Base-by-base conservation (phyloP, 1,140 invertebrate genomes). In the Melipona quadrifasciata region DNA sequence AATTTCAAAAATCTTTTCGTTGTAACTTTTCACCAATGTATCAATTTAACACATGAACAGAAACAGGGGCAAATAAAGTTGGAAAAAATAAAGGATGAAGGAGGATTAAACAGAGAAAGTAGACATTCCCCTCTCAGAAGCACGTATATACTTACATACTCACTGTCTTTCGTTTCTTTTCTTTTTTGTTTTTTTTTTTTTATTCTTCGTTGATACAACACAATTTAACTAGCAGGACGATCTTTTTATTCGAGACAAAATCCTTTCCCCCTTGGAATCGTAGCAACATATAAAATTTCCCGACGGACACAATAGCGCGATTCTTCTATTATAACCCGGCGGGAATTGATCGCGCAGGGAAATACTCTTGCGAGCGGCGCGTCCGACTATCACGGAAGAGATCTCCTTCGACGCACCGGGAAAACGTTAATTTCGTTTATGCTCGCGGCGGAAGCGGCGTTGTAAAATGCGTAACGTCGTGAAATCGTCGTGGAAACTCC, bases 241-340 rank as follows among this genome's bases (percentile, higher is more conserved):
- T 82, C 71, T 31, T 67, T 47, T 57, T 24, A 14, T 31, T 58
- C 39, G 68, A 80, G 12, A 34, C 14, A 14, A 51, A 31, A 74
- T 64, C 51, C 61, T 57, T 76, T 82, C 58, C 31, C 80, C 68
- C 64, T 68, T 53, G 27, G 76, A 82, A 82, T 77, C 73, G 73
- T 75, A 47, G 68, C n/a, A 24, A 27, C 65, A 21, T 24, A 67
- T 39, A 19, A 6, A 8, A 75, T 21, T 85, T 88, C 67, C 82
- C 77, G 47, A 53, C 61, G 31, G 61, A 67, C 61, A 88, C 86
- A 88, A 88, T 88, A 57, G 78, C 84, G 79, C 86, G 67, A 82
- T 55, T 64, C 61, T 70, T 57, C 68, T n/a, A 65, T 81, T 58
- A 82, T 72, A 64, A 65, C 31, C 67, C 65, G 21, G 61, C 57